These are phyloP conservation scores for Nothoprocta perdicaria DNA, from an alignment of 2,113 vertebrate genomes.

Conservation along the genomic window DNA sequence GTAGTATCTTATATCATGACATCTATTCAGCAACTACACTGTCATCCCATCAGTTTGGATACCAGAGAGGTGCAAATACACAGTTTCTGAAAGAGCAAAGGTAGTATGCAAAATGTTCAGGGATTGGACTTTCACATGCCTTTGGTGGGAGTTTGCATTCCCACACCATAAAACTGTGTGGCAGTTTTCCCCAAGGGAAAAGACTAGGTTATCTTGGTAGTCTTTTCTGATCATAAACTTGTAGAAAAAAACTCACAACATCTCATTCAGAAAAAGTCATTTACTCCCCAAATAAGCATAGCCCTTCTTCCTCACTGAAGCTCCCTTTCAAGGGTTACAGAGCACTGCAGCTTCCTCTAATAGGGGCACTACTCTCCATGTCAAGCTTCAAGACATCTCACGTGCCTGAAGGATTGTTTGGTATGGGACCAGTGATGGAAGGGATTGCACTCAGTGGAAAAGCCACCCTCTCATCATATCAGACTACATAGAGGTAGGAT, in stretches of 20 bases:
- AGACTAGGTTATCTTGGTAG: neutral
- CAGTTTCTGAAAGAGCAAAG: neutral
- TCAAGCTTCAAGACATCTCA: neutral
- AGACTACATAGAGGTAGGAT: neutral
- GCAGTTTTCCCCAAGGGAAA: neutral
- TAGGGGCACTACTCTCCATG: neutral
- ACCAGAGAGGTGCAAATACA: neutral
- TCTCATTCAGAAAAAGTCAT: neutral
- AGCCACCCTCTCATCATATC: accelerated
- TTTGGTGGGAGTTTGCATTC: neutral
- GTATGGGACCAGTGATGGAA: neutral
- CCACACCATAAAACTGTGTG: neutral
- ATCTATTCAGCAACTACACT: neutral
- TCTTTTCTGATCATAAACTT: neutral
- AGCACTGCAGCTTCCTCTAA: neutral
- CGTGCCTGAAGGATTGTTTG: neutral
- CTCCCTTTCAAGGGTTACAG: no score
- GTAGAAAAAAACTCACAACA: neutral
- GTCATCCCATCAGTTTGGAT: neutral
- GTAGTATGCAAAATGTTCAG: accelerated
- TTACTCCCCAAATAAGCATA: neutral
- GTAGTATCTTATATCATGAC: neutral
- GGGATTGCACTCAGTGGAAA: neutral
- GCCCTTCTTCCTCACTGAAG: neutral
- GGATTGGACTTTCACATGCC: neutral